Evolutionary conservation across 2,888 invertebrate genomes (phyloP), one percentile per base, ranked within the genome.

Genomic region (Saturnia pavonia): DNA sequence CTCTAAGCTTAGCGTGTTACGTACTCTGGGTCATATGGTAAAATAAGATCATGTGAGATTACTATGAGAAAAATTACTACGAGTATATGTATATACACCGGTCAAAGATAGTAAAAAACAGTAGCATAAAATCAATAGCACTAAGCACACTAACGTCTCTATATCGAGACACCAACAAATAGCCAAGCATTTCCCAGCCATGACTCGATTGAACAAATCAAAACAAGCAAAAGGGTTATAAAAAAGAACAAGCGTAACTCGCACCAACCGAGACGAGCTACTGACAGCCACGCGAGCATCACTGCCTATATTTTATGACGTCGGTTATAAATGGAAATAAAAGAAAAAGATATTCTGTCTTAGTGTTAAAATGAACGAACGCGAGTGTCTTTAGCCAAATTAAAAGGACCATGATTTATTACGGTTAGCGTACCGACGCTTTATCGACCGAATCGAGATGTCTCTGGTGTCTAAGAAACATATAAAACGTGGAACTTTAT

Each of bases 351-450:
- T 85, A 85, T 85, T 82, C 85, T 85, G 84, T 83, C 84, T 83
- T 80, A 84, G 78, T 82, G 81, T 81, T 80, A 77, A 83, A 85
- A 86, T 80, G 84, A 81, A 84, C 78, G 78, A 78, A 82, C 77
- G 82, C 80, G 82, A 83, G 87, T 82, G 87, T 84, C 85, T 84
- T 82, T 81, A 81, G 80, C 82, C 81, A 88, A 89, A 89, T 89
- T 89, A 89, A 89, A 90, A 85, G 78, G 81, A 42, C 82, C 80
- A 85, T 88, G 88, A 89, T 89, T 88, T 88, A 89, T 89, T 77
- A 77, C 73, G 76, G 73, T 65, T 57, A 69, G 70, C 71, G 72
- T 69, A 69, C 72, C 68, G 69, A 67, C 54, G 54, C 57, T 70
- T 70, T 70, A 70, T 70, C 51, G 67, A 54, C 66, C 54, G 67